Base-by-base conservation (phyloP, 2,888 invertebrate genomes). In the Elysia crispata region DNA sequence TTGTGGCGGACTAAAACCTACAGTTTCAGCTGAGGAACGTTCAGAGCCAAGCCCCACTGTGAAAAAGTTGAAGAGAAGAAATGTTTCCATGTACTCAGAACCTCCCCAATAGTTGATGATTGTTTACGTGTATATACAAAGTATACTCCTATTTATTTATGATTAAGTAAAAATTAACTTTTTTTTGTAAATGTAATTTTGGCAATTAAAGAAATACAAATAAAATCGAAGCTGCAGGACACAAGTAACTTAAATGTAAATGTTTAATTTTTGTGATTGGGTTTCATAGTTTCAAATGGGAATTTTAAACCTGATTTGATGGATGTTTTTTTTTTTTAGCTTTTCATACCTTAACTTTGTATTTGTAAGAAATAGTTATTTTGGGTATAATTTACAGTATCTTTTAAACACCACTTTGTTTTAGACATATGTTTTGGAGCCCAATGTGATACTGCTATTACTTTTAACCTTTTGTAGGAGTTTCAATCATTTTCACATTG, bases 81-180 rank as follows among this genome's bases (percentile, higher is more conserved):
- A 93, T 86, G 89, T 91, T 81, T 91, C 92, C 1, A 85, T 93
- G 70, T 93, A 93, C 86, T 85, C 89, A 13, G 69, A 80, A n/a
- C 70, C 70, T n/a, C 70, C 70, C 13, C 23, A 54, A 73, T 15
- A 33, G 31, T 18, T 49, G 20, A 31, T 30, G 23, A 33, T 70
- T 70, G 15, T 64, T 64, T 64, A 64, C 23, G n/a, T n/a, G n/a
- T n/a, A n/a, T 23, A 20, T 64, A 23, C 11, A 15, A 20, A 23
- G 20, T 23, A 23, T 20, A 20, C 64, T 20, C 11, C 23, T 64
- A 20, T 25, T 28, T 67, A 6, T 67, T 67, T 18, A 6, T n/a
- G 5, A 13, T 3, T 18, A 18, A 8, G n/a, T 23, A 25, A 28
- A 66, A 28, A 5, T 30, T 66, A 25, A 15, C 66, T 1, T 18